phyloP scores from a whole-genome alignment of 2,113 vertebrate species.

The Rafetus swinhoei region DNA sequence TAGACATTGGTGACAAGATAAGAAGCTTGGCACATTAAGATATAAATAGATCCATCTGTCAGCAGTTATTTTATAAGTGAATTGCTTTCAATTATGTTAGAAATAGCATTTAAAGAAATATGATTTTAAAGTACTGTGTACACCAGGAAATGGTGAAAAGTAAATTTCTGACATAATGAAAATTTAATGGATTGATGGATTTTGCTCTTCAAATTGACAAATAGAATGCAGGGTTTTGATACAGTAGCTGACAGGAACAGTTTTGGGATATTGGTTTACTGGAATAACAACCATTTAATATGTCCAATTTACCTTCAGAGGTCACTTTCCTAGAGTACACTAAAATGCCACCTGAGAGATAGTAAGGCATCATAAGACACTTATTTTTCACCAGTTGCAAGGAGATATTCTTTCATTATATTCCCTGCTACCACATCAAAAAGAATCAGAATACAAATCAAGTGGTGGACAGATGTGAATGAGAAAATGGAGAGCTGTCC shows the following conservation, averaged over 20 bases:
- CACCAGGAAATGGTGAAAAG: constrained; percentile 34
- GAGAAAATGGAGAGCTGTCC: neutral
- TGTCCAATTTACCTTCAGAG: constrained; percentile 42
- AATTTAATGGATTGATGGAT: constrained; percentile 39
- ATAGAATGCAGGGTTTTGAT: constrained; percentile 12
- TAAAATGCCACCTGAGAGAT: constrained; percentile 13
- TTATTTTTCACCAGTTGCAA: constrained; percentile 24
- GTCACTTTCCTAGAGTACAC: constrained; percentile 23
- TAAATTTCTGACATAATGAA: constrained; percentile 49
- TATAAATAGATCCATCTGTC: constrained; percentile 52
- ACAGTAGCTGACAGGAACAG: constrained; percentile 25
- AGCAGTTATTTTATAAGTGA: constrained; percentile 44
- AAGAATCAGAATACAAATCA: neutral
- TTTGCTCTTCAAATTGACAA: constrained; percentile 42
- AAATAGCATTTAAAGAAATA: constrained; percentile 62
- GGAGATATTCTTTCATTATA: neutral
- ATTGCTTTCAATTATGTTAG: constrained; percentile 55
- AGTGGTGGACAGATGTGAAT: neutral
- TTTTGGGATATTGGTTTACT: constrained; percentile 38
- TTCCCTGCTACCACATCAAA: neutral
- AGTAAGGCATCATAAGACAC: neutral
- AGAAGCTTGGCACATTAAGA: constrained; percentile 32
- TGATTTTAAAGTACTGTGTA: constrained; percentile 35
- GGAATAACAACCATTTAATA: constrained; percentile 42
- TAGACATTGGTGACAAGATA: constrained; percentile 47